phyloP scores from a whole-genome alignment of 2,888 invertebrate species.

The Minunthozetes semirufus region DNA sequence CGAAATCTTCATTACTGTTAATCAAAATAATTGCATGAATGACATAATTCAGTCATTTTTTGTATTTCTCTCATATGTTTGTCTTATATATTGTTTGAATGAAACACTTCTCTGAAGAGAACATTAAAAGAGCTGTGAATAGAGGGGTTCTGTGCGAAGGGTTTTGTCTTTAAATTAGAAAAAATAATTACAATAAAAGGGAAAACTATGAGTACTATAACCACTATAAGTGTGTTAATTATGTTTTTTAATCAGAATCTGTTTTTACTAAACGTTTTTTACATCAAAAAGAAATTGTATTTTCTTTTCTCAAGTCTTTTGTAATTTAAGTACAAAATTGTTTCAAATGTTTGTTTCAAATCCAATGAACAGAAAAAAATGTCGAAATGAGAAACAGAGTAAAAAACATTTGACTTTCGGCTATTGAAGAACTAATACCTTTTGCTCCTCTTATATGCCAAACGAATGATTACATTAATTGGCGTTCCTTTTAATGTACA shows the following conservation, averaged over 20 bases:
- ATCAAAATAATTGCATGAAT: background rate
- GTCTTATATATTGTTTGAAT: background rate
- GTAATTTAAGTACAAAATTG: background rate
- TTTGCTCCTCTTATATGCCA: background rate
- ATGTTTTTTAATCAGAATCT: background rate
- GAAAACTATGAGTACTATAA: background rate
- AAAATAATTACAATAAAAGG: background rate
- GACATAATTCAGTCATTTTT: constrained; percentile 6
- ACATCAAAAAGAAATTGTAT: too few relatives aligned
- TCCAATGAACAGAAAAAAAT: background rate
- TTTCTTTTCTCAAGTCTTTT: background rate
- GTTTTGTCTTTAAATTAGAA: background rate
- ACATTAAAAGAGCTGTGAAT: background rate
- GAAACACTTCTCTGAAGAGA: background rate
- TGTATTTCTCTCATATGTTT: background rate
- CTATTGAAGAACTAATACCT: background rate
- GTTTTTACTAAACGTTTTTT: too few relatives aligned
- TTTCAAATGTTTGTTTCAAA: background rate
- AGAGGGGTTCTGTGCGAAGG: background rate
- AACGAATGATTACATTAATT: background rate
- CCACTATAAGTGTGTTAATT: background rate
- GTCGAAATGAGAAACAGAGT: background rate
- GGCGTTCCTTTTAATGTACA: background rate
- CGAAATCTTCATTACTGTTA: constrained; percentile 6
- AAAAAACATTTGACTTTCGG: background rate